Base-by-base conservation (phyloP, 2,888 invertebrate genomes). In the Dryobota labecula region DNA sequence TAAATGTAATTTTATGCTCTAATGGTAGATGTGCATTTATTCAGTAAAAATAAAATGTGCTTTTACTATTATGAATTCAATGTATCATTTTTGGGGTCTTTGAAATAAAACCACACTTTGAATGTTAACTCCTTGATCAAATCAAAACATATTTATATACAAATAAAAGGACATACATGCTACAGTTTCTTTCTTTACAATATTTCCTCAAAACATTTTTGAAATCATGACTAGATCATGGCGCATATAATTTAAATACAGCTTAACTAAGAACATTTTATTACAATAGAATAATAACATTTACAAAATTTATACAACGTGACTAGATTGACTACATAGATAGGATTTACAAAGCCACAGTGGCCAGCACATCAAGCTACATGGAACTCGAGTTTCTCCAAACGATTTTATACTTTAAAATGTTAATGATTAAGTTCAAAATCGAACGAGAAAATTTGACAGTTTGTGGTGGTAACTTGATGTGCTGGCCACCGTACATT, bases 141-240 rank as follows among this genome's bases (percentile, higher is more conserved):
- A 84, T 86, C 82, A 78, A 81, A 87, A 88, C 80, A 84, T 89
- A 84, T 86, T 84, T 88, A 87, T 87, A 83, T 76, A 85, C 73
- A 84, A 73, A 75, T 80, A 75, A 76, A 80, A 64, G 51, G 60
- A 67, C 66, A 70, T 60, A 73, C 57, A 68, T 69, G 49, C 49
- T 62, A 68, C 69, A 77, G 51, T 68, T 73, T 63, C 53, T 71
- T 78, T 82, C 61, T 76, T 76, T 83, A 76, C 65, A 82, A 65
- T 60, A 62, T 70, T 76, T 76, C 49, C 43, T 70, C 18, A 72
- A 75, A 54, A 69, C 49, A 57, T 63, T 68, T 61, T 68, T 71
- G 36, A 64, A 78, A 66, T 71, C 51, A 73, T 68, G 66, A 68
- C 63, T 72, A 64, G 74, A 78, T 65, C 65, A 67, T 76, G 47